These are phyloP conservation scores for Pseudobourletiella spinata DNA, from an alignment of 1,140 invertebrate species.

Conservation along the genomic window DNA sequence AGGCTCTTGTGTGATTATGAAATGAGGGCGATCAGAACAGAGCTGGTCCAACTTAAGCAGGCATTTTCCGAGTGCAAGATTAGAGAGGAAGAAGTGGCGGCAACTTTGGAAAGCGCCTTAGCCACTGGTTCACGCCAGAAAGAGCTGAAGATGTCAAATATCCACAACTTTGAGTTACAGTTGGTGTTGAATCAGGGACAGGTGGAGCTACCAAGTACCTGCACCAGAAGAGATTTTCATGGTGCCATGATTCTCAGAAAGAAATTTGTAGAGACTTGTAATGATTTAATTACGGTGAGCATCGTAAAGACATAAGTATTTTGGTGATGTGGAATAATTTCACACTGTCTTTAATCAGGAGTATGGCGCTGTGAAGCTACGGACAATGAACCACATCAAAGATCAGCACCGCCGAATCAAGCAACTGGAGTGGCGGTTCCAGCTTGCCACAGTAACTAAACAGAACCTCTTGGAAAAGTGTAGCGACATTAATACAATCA, in stretches of 20 bases:
- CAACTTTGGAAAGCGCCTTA: conserved; percentile 13
- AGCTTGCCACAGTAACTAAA: not conserved
- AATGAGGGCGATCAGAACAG: conserved; percentile 6
- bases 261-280: conserved; percentile 50
- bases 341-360: no score
- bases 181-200: conserved; percentile 55
- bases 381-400: not conserved
- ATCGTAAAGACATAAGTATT: not conserved
- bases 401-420: conserved; percentile 14
- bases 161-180: conserved; percentile 40
- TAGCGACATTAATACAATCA: conserved; percentile 2
- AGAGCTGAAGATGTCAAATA: conserved; percentile 17
- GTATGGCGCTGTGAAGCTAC: conserved; percentile 3
- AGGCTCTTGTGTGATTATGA: conserved; percentile 30
- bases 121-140: conserved; percentile 13
- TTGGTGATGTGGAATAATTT: not conserved
- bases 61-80: conserved; percentile 16
- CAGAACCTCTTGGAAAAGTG: not conserved
- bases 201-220: conserved; percentile 51
- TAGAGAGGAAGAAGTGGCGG: conserved; percentile 11
- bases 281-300: conserved; percentile 48
- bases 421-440: conserved; percentile 19
- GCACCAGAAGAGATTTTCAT: conserved; percentile 45
- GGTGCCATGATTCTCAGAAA: conserved; percentile 50
- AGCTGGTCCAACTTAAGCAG: conserved; percentile 17